These are phyloP conservation scores for Hydrotaea cyrtoneurina DNA, from an alignment of 2,888 invertebrate genomes.

Conservation along the genomic window DNA sequence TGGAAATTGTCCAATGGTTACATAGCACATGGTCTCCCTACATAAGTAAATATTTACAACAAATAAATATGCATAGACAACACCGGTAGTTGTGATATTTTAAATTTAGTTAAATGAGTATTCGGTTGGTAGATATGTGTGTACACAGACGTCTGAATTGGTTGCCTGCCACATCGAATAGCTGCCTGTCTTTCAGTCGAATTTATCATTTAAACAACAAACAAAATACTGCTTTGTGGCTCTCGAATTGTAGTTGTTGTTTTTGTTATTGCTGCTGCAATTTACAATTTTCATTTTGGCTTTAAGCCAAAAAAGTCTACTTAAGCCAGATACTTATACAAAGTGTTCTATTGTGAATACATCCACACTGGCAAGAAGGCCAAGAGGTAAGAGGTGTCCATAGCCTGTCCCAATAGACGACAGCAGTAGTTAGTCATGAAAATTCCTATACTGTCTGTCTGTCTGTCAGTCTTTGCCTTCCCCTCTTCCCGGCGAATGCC, in stretches of 20 bases:
- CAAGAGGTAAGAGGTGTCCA: background rate
- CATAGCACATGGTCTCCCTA: too few species aligned
- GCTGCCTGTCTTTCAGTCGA: background rate
- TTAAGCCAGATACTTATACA: slow-evolving; percentile 13
- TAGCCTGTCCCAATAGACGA: background rate
- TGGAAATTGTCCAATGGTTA: too few species aligned
- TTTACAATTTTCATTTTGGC: slow-evolving; percentile 23
- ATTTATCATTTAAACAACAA: slow-evolving; percentile 11
- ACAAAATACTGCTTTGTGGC: slow-evolving; percentile 26
- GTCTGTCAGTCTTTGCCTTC: background rate
- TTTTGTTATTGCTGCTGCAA: slow-evolving; percentile 2
- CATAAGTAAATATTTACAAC: too few species aligned
- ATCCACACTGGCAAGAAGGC: background rate
- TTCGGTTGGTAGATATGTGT: too few species aligned
- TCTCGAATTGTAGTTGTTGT: background rate
- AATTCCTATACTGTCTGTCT: background rate
- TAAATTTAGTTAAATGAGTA: too few species aligned
- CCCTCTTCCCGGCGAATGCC: background rate
- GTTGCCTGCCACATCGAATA: background rate
- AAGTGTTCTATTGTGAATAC: slow-evolving; percentile 23
- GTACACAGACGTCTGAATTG: slow-evolving; percentile 15
- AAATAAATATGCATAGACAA: too few species aligned
- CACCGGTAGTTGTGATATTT: too few species aligned
- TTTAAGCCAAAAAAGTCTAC: slow-evolving; percentile 29
- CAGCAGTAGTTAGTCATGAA: background rate